phyloP scores from a whole-genome alignment of 2,797 vertebrate species.

The Podargus strigoides region DNA sequence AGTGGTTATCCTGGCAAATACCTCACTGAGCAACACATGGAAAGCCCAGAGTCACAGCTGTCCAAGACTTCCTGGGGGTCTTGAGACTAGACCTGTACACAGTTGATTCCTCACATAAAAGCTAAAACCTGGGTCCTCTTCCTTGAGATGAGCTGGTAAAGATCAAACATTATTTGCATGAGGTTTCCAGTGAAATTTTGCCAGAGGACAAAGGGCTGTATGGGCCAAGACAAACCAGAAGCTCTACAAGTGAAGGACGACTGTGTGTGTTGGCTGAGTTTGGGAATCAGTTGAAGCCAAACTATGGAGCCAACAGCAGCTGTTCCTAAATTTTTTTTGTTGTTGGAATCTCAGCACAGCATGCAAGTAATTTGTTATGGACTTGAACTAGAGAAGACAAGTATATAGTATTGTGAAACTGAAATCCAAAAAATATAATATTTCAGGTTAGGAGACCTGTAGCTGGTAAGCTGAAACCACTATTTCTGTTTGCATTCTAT shows the following conservation, averaged over 20 bases:
- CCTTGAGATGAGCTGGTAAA: background rate
- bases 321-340: background rate
- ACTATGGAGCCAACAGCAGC: background rate
- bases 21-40: background rate
- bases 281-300: background rate
- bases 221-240: constrained; percentile 43
- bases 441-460: background rate
- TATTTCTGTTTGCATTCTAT: background rate
- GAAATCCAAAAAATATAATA: background rate
- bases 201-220: background rate
- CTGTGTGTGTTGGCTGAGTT: constrained; percentile 25
- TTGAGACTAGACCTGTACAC: background rate
- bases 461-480: background rate
- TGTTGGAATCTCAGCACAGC: background rate
- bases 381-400: background rate
- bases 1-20: background rate
- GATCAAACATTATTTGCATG: background rate
- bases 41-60: background rate
- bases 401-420: background rate
- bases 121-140: background rate
- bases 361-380: background rate
- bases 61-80: background rate
- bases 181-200: constrained; percentile 1
- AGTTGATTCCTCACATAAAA: background rate
- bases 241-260: constrained; percentile 1